A percentile compares a stretch with the other conserved stretches of the same genome.
Conservation (phyloP, 1,140 invertebrate genomes). For the Lutraria rhynchaena region DNA sequence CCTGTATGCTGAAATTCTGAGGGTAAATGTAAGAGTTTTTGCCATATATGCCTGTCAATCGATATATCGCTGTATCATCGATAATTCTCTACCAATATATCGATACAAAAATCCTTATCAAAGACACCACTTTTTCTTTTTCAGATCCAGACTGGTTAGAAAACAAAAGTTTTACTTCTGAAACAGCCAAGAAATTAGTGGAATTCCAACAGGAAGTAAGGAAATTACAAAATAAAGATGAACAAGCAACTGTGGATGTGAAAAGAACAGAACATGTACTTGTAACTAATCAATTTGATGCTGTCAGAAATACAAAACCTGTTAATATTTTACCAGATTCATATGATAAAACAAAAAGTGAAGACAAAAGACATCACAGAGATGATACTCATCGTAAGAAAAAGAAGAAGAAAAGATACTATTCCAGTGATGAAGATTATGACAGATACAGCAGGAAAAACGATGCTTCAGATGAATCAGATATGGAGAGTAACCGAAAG, state of each 20-base stretch:
- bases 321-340: neutral
- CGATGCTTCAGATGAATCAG: neutral
- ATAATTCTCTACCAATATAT: too few species aligned
- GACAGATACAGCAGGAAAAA: neutral
- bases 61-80: too few species aligned
- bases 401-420: conserved; percentile 41
- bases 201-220: conserved; percentile 46
- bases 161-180: conserved; percentile 50
- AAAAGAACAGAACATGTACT: neutral
- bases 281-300: neutral
- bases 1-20: too few species aligned
- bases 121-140: too few species aligned
- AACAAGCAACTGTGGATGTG: neutral
- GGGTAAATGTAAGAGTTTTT: too few species aligned
- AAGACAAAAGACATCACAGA: neutral
- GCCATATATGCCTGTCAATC: too few species aligned
- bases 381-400: neutral
- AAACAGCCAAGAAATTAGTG: conserved; percentile 36
- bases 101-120: too few species aligned
- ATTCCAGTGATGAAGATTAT: conserved; percentile 9
- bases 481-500: conserved; percentile 15
- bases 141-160: conserved; percentile 39
- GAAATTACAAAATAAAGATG: conserved; percentile 14
- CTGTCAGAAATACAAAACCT: neutral
- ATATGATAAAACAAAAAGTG: conserved; percentile 8